A percentile compares a stretch with the other conserved stretches of the same genome.
phyloP scores from a whole-genome alignment of 2,797 vertebrate species.

The Chelon auratus region DNA sequence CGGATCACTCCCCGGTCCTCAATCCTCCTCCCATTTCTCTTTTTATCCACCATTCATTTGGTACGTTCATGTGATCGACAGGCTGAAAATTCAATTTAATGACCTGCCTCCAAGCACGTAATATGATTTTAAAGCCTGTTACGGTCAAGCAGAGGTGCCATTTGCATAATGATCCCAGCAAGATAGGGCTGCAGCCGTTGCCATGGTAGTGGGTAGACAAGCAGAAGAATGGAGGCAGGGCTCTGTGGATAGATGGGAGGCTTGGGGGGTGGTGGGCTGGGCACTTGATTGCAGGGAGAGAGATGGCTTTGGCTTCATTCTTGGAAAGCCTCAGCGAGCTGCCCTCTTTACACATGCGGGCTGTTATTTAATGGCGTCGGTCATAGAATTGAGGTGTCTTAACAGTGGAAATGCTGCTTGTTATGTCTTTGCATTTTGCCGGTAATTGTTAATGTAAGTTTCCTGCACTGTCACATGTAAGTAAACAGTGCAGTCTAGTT shows the following conservation, averaged over 20 bases:
- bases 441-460: constrained; percentile 52
- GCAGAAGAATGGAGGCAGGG: constrained; percentile 83
- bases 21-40: constrained; percentile 60
- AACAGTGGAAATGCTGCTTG: constrained; percentile 30
- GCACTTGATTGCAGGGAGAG: constrained; percentile 58
- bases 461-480: constrained; percentile 65
- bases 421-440: constrained; percentile 62
- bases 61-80: constrained; percentile 83
- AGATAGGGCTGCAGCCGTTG: constrained; percentile 88
- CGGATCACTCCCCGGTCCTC: constrained; percentile 35
- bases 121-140: constrained; percentile 91
- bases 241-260: constrained; percentile 69
- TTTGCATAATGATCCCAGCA: constrained; percentile 90
- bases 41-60: constrained; percentile 82
- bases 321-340: constrained; percentile 38
- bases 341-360: constrained; percentile 21
- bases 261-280: constrained; percentile 63
- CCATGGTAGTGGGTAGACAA: constrained; percentile 86
- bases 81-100: constrained; percentile 90
- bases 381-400: constrained; percentile 58
- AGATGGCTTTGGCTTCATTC: constrained; percentile 50
- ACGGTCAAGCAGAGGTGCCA: constrained; percentile 87
- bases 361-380: constrained; percentile 67
- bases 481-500: constrained; percentile 61
- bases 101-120: constrained; percentile 88